Percentiles rank a stretch among this genome's conserved stretches.
phyloP scores from a whole-genome alignment of 1,140 invertebrate genomes.

The Pogonognathellus flavescens region DNA sequence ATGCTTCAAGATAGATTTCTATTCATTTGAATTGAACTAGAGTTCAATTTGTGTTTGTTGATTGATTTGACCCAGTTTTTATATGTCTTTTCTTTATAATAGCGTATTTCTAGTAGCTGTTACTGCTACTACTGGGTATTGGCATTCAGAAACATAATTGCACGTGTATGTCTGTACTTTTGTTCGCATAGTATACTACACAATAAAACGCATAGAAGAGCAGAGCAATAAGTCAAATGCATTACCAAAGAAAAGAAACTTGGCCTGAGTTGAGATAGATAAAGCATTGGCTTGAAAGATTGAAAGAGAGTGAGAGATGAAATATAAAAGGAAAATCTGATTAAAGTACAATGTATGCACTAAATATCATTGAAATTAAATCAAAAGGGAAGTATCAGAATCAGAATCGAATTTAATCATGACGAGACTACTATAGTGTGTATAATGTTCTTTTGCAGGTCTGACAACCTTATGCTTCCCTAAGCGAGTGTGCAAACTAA shows the following conservation, averaged over 20 bases:
- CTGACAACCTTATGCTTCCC: too few species aligned
- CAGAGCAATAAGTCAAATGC: too few species aligned
- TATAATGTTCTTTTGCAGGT: too few species aligned
- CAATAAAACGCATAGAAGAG: neutral
- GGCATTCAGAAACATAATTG: neutral
- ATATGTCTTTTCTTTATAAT: neutral
- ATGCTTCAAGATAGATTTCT: constrained; percentile 7
- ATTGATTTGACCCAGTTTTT: constrained; percentile 45
- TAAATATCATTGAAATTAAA: constrained; percentile 35
- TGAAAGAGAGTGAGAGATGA: neutral
- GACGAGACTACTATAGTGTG: too few species aligned
- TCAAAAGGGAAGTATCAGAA: neutral
- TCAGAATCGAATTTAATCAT: too few species aligned
- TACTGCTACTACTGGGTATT: neutral
- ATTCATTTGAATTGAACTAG: constrained; percentile 25
- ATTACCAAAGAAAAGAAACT: neutral
- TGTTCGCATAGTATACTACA: neutral
- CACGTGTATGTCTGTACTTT: neutral
- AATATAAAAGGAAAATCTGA: constrained; percentile 2
- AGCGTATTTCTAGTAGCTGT: neutral
- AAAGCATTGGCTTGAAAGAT: neutral
- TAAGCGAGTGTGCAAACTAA: neutral
- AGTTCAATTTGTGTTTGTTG: constrained; percentile 37
- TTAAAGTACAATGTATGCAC: neutral
- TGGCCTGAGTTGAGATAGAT: neutral